Base-by-base conservation (phyloP, 2,888 invertebrate species). In the Hedychridium roseum region DNA sequence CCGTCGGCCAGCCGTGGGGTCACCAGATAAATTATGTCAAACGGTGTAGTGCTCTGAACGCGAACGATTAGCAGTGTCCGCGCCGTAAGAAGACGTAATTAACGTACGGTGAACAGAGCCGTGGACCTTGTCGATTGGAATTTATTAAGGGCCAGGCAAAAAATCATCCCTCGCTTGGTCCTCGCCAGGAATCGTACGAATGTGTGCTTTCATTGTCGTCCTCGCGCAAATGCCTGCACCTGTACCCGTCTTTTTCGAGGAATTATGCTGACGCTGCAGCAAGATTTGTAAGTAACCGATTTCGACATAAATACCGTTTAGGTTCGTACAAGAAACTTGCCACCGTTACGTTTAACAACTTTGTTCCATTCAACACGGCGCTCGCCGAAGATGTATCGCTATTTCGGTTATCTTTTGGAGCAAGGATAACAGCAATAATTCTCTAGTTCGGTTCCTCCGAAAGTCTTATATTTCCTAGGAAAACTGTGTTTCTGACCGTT, bases 11-110 rank as follows among this genome's bases (percentile, higher is more conserved):
- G 53, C 47, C 53, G 62, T 54, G 56, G 64, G 66, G 60, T 64
- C 56, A 60, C 47, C 54, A 54, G 62, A 58, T 58, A 58, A 66
- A 66, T 63, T 66, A 63, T 64, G 63, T 64, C 66, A 66, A 63
- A 60, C 60, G 43, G 49, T 57, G 55, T 55, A 40, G 57, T 56
- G 54, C 52, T 51, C 51, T 51, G 62, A 62, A 43, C 48, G 48
- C 52, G 59, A 59, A 46, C 55, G 44, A 49, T 41, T 50, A 38
- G 43, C 57, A 31, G 35, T 38, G 27, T 34, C 31, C 20, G 38
- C 18, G 34, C 43, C 45, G 17, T 20, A 38, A 32, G 20, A 34
- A 34, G n/a, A n/a, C n/a, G n/a, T n/a, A n/a, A n/a, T n/a, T 16
- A 7, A 4, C 28, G 20, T 20, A 41, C 34, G 23, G 39, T 38